Conservation (phyloP, 92 coral and sea anemone species). For the Phenganax marumi region DNA sequence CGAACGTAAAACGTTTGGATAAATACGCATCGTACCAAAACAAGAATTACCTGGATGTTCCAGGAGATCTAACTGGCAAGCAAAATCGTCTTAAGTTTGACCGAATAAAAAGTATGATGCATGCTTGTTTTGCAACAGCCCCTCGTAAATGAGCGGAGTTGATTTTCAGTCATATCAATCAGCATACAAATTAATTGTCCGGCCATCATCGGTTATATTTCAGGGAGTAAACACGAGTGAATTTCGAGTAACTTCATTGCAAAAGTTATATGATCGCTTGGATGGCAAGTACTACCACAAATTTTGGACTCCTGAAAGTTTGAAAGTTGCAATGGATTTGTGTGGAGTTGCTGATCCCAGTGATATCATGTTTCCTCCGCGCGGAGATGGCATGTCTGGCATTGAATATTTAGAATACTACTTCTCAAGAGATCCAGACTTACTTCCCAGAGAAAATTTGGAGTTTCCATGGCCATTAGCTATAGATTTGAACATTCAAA, state of each 20-base stretch:
- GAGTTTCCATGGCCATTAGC: conserved; percentile 22
- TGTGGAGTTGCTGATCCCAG: background rate
- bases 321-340: background rate
- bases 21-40: no score
- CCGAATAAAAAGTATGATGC: no score
- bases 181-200: no score
- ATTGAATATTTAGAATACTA: conserved; percentile 24
- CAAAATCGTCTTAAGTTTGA: no score
- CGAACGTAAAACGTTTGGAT: no score
- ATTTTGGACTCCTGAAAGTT: conserved; percentile 26
- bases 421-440: conserved; percentile 26
- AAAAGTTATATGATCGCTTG: background rate
- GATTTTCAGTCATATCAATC: background rate
- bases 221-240: conserved; percentile 12
- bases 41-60: no score
- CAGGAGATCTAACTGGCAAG: no score
- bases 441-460: conserved; percentile 14
- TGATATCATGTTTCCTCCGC: conserved; percentile 23
- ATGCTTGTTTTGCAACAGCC: no score
- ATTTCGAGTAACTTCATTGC: background rate
- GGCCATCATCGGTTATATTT: background rate
- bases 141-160: no score
- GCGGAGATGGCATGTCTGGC: conserved; percentile 29
- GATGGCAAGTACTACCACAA: conserved; percentile 15
- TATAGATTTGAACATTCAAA: conserved; percentile 1